A percentile compares a stretch with the other conserved stretches of the same genome.
These are phyloP conservation scores for Tursiops truncatus DNA, from an alignment of 2,113 vertebrate species.

Conservation along the genomic window DNA sequence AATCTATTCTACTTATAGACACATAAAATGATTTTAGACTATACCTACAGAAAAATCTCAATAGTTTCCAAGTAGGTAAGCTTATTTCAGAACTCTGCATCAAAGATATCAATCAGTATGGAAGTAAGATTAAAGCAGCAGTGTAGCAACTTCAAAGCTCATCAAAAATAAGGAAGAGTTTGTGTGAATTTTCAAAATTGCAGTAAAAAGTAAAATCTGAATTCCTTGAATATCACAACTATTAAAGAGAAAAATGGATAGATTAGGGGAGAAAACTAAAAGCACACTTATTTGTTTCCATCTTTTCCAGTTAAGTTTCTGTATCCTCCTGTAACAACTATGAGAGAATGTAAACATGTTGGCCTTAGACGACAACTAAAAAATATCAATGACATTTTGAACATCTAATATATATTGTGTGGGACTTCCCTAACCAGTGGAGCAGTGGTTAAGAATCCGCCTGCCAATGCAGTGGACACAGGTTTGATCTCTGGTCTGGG, in stretches of 20 bases:
- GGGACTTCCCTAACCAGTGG: too few species aligned
- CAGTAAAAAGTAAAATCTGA: not conserved
- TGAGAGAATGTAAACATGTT: not conserved
- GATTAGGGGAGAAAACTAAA: not conserved
- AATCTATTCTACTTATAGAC: not conserved
- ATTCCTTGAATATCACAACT: not conserved
- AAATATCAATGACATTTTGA: not conserved
- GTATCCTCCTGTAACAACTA: not conserved
- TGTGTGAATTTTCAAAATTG: not conserved
- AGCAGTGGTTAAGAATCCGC: too few species aligned
- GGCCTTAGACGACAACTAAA: not conserved
- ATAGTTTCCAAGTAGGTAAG: not conserved
- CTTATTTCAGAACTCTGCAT: not conserved
- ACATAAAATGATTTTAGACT: not conserved
- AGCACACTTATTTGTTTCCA: not conserved
- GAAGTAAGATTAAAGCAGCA: slow-evolving; percentile 33
- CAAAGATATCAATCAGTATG: not conserved
- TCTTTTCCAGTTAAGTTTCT: not conserved
- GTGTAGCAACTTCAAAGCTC: slow-evolving; percentile 7
- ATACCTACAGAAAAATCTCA: slow-evolving; percentile 19
- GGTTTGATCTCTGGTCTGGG: too few species aligned
- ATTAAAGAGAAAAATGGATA: slow-evolving; percentile 12
- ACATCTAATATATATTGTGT: not conserved
- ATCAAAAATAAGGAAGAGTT: not conserved
- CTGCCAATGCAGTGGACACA: too few species aligned